phyloP scores from a whole-genome alignment of 2,113 vertebrate genomes.

The Formicarius rufipectus region DNA sequence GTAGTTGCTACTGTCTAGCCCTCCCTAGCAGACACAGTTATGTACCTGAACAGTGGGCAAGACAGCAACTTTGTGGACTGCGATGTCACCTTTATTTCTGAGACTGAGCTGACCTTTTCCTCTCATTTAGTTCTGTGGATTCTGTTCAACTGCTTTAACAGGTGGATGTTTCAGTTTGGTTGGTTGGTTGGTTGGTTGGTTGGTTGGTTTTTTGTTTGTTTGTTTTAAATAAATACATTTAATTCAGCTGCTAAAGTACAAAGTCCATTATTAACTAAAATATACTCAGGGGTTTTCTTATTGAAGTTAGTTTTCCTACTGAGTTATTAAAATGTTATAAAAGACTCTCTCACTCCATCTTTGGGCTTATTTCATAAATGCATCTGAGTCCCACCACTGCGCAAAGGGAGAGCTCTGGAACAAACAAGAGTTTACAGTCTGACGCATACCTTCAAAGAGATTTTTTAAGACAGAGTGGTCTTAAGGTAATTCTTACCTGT shows the following conservation, averaged over 20 bases:
- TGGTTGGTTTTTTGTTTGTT: not conserved
- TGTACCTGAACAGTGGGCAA: not conserved
- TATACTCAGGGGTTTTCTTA: not conserved
- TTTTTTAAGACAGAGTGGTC: not conserved
- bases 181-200: too few relatives aligned
- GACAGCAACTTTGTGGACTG: not conserved
- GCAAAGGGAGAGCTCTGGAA: not conserved
- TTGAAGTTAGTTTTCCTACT: not conserved
- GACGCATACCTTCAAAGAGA: not conserved
- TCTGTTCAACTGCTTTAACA: not conserved
- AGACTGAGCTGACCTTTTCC: not conserved
- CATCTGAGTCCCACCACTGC: not conserved
- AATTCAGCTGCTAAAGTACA: not conserved
- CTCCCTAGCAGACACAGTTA: not conserved
- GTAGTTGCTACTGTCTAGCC: not conserved
- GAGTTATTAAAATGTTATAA: conserved; percentile 18
- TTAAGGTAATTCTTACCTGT: not conserved
- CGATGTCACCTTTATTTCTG: not conserved
- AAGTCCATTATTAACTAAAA: conserved; percentile 1
- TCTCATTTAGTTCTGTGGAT: not conserved
- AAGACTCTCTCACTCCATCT: conserved; percentile 61
- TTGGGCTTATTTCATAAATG: conserved; percentile 54
- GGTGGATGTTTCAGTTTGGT: too few relatives aligned
- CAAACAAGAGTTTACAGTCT: not conserved
- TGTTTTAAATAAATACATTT: not conserved